Conservation (phyloP, 2,113 vertebrate species). For the Xyliphius kryptos region DNA sequence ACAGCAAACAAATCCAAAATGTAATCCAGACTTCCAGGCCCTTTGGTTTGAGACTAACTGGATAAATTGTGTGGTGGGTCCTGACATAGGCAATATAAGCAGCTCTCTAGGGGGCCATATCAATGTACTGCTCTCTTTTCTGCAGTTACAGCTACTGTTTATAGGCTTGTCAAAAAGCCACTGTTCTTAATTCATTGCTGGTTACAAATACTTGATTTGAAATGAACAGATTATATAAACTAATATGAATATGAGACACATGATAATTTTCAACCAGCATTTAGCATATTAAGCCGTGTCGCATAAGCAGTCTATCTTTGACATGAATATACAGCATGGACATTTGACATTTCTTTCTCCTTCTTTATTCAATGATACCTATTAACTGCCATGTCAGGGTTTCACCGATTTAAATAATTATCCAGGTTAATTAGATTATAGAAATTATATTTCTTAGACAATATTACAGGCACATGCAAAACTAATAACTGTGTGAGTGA, state of each 20-base stretch:
- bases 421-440: no score
- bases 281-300: background rate
- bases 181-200: background rate
- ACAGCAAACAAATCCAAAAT: no score
- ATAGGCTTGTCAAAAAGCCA: background rate
- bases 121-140: constrained; percentile 15
- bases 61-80: constrained; percentile 24
- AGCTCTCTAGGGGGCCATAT: constrained; percentile 5
- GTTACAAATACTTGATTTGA: background rate
- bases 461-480: no score
- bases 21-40: no score
- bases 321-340: background rate
- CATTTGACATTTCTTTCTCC: no score
- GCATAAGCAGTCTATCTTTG: background rate
- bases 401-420: no score
- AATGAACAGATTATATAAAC: background rate
- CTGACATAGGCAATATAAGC: constrained; percentile 11
- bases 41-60: constrained; percentile 28
- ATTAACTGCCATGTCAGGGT: no score
- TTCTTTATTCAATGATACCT: no score
- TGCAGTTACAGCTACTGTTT: constrained; percentile 5
- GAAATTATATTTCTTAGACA: no score
- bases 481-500: no score
- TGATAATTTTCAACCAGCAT: background rate
- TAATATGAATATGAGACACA: background rate